Percentiles rank a stretch among this genome's conserved stretches.
These are phyloP conservation scores for Ondatra zibethicus DNA, from an alignment of 2,113 vertebrate species.

Conservation along the genomic window DNA sequence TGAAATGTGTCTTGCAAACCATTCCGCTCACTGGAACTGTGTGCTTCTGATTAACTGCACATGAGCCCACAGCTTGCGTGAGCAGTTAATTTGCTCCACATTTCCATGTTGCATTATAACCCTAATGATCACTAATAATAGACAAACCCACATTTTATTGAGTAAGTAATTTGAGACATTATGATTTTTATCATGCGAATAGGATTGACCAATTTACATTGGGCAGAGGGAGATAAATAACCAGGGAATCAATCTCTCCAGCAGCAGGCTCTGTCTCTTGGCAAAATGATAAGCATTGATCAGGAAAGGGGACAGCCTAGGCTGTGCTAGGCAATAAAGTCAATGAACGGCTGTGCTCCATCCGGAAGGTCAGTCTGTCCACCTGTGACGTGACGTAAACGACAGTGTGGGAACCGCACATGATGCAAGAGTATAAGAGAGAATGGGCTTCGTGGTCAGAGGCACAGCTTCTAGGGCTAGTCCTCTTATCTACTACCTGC, in stretches of 20 bases:
- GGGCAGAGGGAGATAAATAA: slow-evolving; percentile 88
- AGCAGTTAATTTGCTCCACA: slow-evolving; percentile 90
- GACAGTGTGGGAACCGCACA: neutral
- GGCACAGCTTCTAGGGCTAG: neutral
- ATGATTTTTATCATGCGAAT: slow-evolving; percentile 86
- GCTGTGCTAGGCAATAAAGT: slow-evolving; percentile 75
- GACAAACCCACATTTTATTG: slow-evolving; percentile 92
- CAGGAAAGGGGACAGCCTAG: slow-evolving; percentile 63
- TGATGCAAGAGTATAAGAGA: neutral
- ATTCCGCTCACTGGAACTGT: slow-evolving; percentile 84
- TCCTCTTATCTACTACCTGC: neutral
- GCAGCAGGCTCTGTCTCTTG: slow-evolving; percentile 80
- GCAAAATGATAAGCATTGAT: slow-evolving; percentile 83
- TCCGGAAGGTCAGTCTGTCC: slow-evolving; percentile 57
- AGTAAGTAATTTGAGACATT: slow-evolving; percentile 91
- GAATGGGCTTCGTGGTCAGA: neutral
- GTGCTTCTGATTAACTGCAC: slow-evolving; percentile 88
- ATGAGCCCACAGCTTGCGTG: slow-evolving; percentile 86
- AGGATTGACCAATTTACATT: slow-evolving; percentile 88
- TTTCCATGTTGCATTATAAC: slow-evolving; percentile 90
- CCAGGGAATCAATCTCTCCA: slow-evolving; percentile 83
- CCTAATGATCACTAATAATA: slow-evolving; percentile 92
- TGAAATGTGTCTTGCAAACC: slow-evolving; percentile 82
- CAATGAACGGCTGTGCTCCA: slow-evolving; percentile 71
- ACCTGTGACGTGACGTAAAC: neutral